These are phyloP conservation scores for Heloderma charlesbogerti DNA, from an alignment of 2,113 vertebrate genomes.

Conservation along the genomic window DNA sequence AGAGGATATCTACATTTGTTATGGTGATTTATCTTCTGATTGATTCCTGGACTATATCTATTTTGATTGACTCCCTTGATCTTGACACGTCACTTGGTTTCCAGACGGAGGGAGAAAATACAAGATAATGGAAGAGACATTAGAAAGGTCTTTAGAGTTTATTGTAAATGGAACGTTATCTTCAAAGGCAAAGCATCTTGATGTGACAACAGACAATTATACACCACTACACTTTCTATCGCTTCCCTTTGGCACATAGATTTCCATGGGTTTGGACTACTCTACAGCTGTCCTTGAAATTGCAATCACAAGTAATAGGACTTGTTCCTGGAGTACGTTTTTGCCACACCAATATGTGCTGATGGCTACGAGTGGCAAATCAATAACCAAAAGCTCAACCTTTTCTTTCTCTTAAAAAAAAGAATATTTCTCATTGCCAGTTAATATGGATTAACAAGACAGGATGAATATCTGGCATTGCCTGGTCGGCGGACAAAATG, in stretches of 20 bases:
- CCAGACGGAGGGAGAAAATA: constrained; percentile 66
- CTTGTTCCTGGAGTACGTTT: neutral
- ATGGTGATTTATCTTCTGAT: constrained; percentile 80
- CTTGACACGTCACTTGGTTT: constrained; percentile 82
- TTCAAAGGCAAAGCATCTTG: constrained; percentile 79
- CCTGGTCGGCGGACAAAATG: neutral
- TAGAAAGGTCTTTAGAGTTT: constrained; percentile 76
- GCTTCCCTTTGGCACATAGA: neutral
- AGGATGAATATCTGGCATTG: neutral
- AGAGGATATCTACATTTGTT: constrained; percentile 59
- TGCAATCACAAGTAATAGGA: neutral
- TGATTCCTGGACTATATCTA: constrained; percentile 83
- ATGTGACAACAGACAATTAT: constrained; percentile 59
- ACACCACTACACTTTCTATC: constrained; percentile 25
- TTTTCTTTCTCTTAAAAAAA: no score
- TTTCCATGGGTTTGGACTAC: constrained; percentile 14
- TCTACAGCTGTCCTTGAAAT: neutral
- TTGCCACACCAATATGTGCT: neutral
- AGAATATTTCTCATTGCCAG: neutral
- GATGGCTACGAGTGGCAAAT: neutral
- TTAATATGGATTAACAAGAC: neutral
- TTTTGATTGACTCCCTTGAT: constrained; percentile 84
- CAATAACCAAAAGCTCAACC: neutral
- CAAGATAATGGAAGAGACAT: constrained; percentile 82
- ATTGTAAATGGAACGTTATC: constrained; percentile 79